phyloP scores from a whole-genome alignment of 2,113 vertebrate genomes.

The Baryphthengus martii region DNA sequence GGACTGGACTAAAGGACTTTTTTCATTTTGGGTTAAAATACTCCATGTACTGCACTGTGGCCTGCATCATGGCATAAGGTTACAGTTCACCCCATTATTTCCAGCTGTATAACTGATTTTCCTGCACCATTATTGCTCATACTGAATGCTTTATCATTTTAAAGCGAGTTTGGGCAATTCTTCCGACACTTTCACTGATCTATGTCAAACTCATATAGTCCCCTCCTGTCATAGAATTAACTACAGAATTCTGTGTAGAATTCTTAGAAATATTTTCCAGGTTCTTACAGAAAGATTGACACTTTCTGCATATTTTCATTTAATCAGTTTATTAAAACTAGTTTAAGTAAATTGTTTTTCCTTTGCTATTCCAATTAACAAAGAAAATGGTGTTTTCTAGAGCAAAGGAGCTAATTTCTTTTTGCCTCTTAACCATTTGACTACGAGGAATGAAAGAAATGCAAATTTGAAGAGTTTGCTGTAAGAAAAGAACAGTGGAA shows the following conservation, averaged over 20 bases:
- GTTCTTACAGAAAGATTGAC: neutral
- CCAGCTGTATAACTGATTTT: neutral
- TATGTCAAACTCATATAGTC: neutral
- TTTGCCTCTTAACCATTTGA: neutral
- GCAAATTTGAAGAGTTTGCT: neutral
- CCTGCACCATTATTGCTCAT: neutral
- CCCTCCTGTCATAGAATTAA: neutral
- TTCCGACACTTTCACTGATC: neutral
- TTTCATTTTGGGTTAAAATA: accelerated
- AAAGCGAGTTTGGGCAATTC: neutral
- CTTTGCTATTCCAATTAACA: neutral
- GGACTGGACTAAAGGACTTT: neutral
- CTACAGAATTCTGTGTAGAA: neutral
- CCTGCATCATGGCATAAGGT: neutral
- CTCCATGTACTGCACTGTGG: neutral
- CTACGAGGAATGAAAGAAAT: neutral
- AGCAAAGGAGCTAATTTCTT: neutral
- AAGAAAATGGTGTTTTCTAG: neutral
- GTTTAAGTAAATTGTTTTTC: neutral
- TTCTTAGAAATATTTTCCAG: neutral
- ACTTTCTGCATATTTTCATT: neutral
- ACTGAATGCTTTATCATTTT: neutral
- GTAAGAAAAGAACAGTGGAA: neutral
- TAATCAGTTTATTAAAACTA: neutral
- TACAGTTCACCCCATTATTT: neutral